Percentiles rank a stretch among this genome's conserved stretches.
Conservation (phyloP, 2,113 vertebrate species). For the Antigone vipio region DNA sequence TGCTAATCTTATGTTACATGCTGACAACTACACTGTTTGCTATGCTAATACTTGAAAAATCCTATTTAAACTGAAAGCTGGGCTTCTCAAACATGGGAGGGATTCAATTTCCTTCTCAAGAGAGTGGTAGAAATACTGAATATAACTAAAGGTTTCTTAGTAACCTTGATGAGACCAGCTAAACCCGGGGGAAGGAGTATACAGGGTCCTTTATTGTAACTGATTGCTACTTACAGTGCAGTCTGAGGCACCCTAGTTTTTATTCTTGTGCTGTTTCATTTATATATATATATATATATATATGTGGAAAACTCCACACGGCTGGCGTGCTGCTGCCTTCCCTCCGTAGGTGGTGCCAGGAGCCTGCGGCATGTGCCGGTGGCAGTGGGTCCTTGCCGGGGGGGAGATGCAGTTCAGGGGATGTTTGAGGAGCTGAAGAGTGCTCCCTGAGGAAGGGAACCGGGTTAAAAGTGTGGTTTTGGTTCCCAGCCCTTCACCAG, state of each 20-base stretch:
- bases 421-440: background rate
- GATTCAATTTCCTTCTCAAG: slow-evolving; percentile 9
- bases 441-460: background rate
- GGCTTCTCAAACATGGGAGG: background rate
- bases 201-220: background rate
- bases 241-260: background rate
- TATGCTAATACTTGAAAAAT: slow-evolving; percentile 48
- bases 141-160: background rate
- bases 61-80: slow-evolving; percentile 17
- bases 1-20: background rate
- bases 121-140: background rate
- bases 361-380: no score
- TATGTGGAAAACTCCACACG: no score
- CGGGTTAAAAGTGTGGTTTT: background rate
- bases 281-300: no score
- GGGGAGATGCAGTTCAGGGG: background rate
- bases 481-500: background rate
- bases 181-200: background rate
- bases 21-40: slow-evolving; percentile 1
- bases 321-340: background rate
- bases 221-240: no score
- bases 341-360: background rate
- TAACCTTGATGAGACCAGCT: background rate
- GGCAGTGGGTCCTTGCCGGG: background rate
- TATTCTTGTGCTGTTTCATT: background rate